Evolutionary conservation across 2,888 invertebrate genomes (phyloP).

Genomic region (Oconnorella tubifera): DNA sequence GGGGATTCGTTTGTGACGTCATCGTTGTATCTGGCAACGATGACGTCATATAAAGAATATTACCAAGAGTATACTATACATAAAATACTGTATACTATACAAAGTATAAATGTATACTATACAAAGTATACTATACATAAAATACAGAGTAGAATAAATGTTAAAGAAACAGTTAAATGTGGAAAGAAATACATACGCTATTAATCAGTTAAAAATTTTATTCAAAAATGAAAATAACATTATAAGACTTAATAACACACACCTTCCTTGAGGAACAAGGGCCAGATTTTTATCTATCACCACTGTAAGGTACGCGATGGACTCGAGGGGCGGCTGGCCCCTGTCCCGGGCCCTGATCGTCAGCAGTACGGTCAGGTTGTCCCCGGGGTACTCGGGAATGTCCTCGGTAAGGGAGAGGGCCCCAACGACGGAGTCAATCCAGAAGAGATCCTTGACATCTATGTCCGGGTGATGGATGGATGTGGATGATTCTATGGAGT

Average conservation of each 20-base stretch:
- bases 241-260: no score
- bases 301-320: background rate
- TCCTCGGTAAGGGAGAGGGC: background rate
- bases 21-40: background rate
- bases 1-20: background rate
- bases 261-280: conserved; percentile 3
- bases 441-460: background rate
- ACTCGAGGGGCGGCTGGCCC: conserved; percentile 8
- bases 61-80: no score
- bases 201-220: no score
- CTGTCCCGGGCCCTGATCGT: conserved; percentile 4
- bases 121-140: no score
- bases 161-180: no score
- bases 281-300: conserved; percentile 1
- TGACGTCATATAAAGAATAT: no score
- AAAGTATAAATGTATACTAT: no score
- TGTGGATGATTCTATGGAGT: background rate
- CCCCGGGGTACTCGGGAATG: background rate
- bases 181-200: no score
- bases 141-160: no score
- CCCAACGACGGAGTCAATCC: background rate
- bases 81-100: no score
- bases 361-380: conserved; percentile 9
- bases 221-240: no score
- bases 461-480: background rate